Percentiles rank a stretch among this genome's conserved stretches.
Evolutionary conservation across 2,888 invertebrate species (phyloP).

Genomic region (Torymus auratus): DNA sequence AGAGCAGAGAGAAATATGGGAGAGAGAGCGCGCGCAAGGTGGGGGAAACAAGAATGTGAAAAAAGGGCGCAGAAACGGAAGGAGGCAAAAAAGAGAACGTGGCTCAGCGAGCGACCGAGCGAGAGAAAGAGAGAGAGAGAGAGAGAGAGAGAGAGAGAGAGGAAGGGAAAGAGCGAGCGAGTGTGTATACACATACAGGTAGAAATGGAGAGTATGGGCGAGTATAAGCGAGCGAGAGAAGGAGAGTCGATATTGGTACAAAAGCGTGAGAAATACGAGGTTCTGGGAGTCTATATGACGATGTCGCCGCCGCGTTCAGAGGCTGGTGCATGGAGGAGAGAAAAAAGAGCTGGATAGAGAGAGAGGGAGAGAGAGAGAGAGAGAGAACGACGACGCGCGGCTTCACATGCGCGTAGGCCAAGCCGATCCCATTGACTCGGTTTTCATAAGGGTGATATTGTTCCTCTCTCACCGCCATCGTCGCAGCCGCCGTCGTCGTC

Average conservation of each 20-base stretch:
- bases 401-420: conserved; percentile 45
- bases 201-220: conserved; percentile 42
- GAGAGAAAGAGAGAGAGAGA: no score
- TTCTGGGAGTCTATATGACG: conserved; percentile 37
- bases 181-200: conserved; percentile 32
- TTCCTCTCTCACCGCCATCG: conserved; percentile 38
- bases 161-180: conserved; percentile 49
- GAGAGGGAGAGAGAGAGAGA: conserved; percentile 19
- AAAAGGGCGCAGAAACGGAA: conserved; percentile 55
- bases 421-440: conserved; percentile 53
- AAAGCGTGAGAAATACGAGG: conserved; percentile 60
- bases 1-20: conserved; percentile 23
- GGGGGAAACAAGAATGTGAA: conserved; percentile 46
- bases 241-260: conserved; percentile 59
- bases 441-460: conserved; percentile 61
- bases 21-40: conserved; percentile 12
- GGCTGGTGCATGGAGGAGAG: no score
- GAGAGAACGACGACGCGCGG: conserved; percentile 29
- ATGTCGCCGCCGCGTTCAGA: conserved; percentile 13
- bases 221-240: conserved; percentile 24
- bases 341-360: conserved; percentile 14
- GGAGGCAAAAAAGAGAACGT: conserved; percentile 54
- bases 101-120: conserved; percentile 34
- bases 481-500: conserved; percentile 8
- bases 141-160: conserved; percentile 46